These are phyloP conservation scores for Nephrocerus scutellatus DNA, from an alignment of 2,888 invertebrate genomes.

Conservation along the genomic window DNA sequence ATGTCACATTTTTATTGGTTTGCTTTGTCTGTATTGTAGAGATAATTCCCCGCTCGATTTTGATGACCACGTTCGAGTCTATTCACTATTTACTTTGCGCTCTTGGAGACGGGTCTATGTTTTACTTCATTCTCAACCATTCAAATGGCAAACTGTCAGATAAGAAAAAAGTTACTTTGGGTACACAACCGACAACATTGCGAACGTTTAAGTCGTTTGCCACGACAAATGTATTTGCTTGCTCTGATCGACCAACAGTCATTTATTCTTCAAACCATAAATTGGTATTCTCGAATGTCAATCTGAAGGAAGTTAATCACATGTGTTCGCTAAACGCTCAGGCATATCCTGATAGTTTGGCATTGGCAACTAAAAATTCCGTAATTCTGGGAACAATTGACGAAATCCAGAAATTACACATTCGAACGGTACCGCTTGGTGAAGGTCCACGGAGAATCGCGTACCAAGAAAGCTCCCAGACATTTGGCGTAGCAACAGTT, in stretches of 20 bases:
- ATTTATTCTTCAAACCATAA: constrained; percentile 99
- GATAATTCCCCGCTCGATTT: constrained; percentile 91
- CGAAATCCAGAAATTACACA: constrained; percentile 96
- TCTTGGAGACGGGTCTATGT: constrained; percentile 95
- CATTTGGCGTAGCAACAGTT: constrained; percentile 89
- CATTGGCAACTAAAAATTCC: constrained; percentile 46
- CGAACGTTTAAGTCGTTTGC: constrained; percentile 82
- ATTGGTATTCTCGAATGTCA: constrained; percentile 96
- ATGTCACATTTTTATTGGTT: too few species aligned
- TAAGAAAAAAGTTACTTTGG: constrained; percentile 91
- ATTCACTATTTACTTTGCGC: constrained; percentile 85
- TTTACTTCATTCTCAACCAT: constrained; percentile 83
- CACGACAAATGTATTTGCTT: constrained; percentile 96
- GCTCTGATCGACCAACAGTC: constrained; percentile 96
- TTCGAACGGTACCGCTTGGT: constrained; percentile 87
- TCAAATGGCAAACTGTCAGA: constrained; percentile 69
- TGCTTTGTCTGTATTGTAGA: constrained; percentile 52
- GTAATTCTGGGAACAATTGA: constrained; percentile 92
- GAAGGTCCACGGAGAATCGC: constrained; percentile 93
- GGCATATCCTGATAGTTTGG: constrained; percentile 81
- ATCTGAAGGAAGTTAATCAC: constrained; percentile 88
- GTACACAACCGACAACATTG: constrained; percentile 93
- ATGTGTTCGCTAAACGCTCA: constrained; percentile 97
- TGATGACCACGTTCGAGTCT: constrained; percentile 91
- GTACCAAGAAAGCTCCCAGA: constrained; percentile 88